These are phyloP conservation scores for Tachysurus vachellii DNA, from an alignment of 2,113 vertebrate species.

Conservation along the genomic window DNA sequence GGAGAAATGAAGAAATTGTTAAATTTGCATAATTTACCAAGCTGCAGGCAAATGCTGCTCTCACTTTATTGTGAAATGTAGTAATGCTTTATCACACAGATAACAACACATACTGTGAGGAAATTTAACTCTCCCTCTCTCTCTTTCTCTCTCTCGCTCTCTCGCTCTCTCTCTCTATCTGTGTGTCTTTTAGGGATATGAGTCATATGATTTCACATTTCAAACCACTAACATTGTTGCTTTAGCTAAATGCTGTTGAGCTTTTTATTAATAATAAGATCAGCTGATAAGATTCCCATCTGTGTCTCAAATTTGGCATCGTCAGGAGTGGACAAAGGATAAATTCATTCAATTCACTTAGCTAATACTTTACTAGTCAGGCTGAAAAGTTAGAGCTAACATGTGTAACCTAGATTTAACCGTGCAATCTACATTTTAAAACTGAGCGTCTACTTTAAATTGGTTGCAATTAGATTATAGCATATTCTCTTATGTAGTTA, in stretches of 20 bases:
- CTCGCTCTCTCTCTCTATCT: too few relatives aligned
- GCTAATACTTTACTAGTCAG: not conserved
- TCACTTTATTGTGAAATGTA: not conserved
- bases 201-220: not conserved
- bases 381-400: not conserved
- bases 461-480: not conserved
- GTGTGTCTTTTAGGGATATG: not conserved
- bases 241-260: not conserved
- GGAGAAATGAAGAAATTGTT: not conserved
- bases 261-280: not conserved
- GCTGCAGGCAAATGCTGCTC: not conserved
- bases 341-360: not conserved
- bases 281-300: not conserved
- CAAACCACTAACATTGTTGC: not conserved
- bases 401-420: not conserved
- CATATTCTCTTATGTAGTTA: not conserved
- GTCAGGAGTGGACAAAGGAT: not conserved
- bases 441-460: not conserved
- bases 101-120: not conserved
- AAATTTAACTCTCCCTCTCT: not conserved
- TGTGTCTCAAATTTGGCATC: not conserved
- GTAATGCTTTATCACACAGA: not conserved
- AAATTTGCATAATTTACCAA: not conserved
- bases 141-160: too few relatives aligned
- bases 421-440: too few relatives aligned